Conservation (phyloP, 2,888 invertebrate genomes). For the Drosophila neotestacea region DNA sequence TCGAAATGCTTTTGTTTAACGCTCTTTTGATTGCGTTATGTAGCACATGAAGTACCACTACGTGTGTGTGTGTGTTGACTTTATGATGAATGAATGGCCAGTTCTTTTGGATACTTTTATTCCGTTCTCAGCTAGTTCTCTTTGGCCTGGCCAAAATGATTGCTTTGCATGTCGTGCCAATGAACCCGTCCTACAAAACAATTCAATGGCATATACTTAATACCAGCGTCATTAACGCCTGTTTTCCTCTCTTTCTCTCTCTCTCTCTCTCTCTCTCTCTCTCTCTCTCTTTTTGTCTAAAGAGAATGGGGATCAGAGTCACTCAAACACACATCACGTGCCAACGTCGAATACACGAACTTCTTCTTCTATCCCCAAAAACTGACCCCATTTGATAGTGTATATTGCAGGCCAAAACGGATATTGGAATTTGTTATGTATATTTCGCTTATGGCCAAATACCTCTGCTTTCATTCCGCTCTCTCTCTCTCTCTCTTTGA, state of each 20-base stretch:
- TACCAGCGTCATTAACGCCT: conserved; percentile 45
- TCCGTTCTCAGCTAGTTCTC: conserved; percentile 22
- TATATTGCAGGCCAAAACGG: conserved; percentile 22
- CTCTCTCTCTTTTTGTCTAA: no score
- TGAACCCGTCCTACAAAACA: conserved; percentile 56
- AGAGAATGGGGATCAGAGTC: conserved; percentile 3
- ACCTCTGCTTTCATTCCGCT: neutral
- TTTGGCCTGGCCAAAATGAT: conserved; percentile 63
- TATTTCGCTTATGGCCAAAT: conserved; percentile 28
- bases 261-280: neutral
- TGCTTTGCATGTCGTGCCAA: conserved; percentile 74
- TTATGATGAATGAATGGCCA: conserved; percentile 49
- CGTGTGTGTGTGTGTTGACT: conserved; percentile 26
- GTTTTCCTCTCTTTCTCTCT: neutral
- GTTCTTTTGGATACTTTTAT: conserved; percentile 1
- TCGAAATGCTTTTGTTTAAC: conserved; percentile 49
- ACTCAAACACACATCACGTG: conserved; percentile 56
- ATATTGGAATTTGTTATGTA: conserved; percentile 36
- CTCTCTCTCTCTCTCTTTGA: neutral
- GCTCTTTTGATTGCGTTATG: conserved; percentile 49
- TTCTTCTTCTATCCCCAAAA: conserved; percentile 14
- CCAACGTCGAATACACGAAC: conserved; percentile 11
- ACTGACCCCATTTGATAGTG: conserved; percentile 41
- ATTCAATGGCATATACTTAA: conserved; percentile 42
- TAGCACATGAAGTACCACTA: conserved; percentile 26